phyloP scores from a whole-genome alignment of 1,140 invertebrate species.

The Penaeus japonicus region DNA sequence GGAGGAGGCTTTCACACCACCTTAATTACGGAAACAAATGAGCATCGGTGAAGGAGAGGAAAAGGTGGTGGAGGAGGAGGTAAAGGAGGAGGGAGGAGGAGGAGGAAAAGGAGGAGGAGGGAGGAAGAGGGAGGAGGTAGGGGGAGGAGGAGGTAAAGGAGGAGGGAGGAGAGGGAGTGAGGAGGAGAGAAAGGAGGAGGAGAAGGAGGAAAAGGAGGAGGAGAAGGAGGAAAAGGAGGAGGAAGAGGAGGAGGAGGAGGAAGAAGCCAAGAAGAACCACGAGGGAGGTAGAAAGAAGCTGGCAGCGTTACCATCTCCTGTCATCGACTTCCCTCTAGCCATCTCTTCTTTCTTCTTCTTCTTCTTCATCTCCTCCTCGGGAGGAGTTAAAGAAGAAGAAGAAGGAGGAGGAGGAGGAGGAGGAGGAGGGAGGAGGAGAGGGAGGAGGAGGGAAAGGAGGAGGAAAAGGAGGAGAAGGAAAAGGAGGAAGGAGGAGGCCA shows the following conservation, averaged over 20 bases:
- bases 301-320: too few species aligned
- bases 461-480: neutral
- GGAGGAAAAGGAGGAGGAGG: neutral
- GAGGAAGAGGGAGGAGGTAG: neutral
- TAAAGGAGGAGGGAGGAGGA: neutral
- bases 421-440: too few species aligned
- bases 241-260: too few species aligned
- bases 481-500: neutral
- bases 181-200: neutral
- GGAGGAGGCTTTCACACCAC: neutral
- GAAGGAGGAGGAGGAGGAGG: too few species aligned
- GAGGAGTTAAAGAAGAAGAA: too few species aligned
- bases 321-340: neutral
- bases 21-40: constrained; percentile 15
- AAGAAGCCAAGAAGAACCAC: too few species aligned
- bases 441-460: neutral
- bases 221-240: too few species aligned
- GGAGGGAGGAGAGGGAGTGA: neutral
- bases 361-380: too few species aligned
- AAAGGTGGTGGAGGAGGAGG: neutral
- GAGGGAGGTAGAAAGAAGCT: too few species aligned
- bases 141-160: too few species aligned
- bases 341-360: too few species aligned
- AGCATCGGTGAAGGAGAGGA: neutral
- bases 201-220: too few species aligned